Evolutionary conservation across 2,888 invertebrate species (phyloP).

Genomic region (Orthosia gracilis): DNA sequence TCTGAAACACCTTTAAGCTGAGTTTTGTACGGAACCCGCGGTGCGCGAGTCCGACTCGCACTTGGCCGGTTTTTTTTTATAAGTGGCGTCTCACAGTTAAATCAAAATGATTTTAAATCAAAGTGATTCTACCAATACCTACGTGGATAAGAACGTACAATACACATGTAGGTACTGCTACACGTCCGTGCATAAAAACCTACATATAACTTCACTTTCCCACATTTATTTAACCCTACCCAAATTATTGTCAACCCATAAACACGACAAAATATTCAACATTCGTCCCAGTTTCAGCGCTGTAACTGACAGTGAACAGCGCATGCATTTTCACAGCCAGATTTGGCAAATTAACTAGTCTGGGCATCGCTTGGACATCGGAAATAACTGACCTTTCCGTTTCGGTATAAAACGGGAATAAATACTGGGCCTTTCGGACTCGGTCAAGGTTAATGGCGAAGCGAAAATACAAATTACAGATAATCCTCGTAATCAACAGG

Average conservation of each 20-base stretch:
- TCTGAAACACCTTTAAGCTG: too few species aligned
- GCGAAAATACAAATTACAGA: constrained; percentile 5
- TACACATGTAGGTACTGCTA: not conserved
- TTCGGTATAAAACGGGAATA: constrained; percentile 25
- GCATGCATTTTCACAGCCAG: constrained; percentile 41
- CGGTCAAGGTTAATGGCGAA: constrained; percentile 26
- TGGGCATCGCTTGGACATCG: constrained; percentile 29
- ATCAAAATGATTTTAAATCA: too few species aligned
- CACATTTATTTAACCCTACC: constrained; percentile 27
- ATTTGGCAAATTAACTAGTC: constrained; percentile 40
- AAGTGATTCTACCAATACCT: too few species aligned
- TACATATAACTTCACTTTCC: constrained; percentile 19
- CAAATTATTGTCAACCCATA: constrained; percentile 13
- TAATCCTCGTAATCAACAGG: not conserved
- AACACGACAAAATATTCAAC: constrained; percentile 39
- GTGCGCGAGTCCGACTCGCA: too few species aligned
- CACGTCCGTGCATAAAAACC: constrained; percentile 4
- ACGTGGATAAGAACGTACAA: too few species aligned
- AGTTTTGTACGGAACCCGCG: too few species aligned
- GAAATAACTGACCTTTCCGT: constrained; percentile 43
- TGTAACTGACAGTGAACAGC: constrained; percentile 44
- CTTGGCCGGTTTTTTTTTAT: too few species aligned
- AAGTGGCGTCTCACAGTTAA: too few species aligned
- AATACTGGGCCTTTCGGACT: constrained; percentile 14
- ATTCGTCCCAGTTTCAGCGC: constrained; percentile 47